phyloP scores from a whole-genome alignment of 53 echinoderm and acorn worm species.

The Hippasteria phrygiana region DNA sequence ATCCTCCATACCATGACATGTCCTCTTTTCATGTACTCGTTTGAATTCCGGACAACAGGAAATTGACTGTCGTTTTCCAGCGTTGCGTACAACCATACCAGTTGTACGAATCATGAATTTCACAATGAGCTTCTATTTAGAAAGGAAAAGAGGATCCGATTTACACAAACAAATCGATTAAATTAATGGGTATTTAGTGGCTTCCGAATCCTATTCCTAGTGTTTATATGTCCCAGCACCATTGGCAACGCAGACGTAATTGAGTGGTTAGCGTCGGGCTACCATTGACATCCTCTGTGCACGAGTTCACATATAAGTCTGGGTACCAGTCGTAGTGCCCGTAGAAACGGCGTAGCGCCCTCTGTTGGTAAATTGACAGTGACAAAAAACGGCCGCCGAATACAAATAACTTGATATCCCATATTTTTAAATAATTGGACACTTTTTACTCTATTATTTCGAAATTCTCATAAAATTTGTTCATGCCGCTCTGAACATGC shows the following conservation, averaged over 20 bases:
- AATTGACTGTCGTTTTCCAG: background rate
- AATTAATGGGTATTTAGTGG: background rate
- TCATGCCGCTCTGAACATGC: no score
- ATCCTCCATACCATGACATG: no score
- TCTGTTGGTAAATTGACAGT: background rate
- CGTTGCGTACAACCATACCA: background rate
- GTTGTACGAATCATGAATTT: background rate
- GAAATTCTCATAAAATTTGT: no score
- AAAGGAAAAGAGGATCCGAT: background rate
- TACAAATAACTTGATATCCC: no score
- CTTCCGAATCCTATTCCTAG: background rate
- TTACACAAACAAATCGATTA: slow-evolving; percentile 11
- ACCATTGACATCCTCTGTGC: background rate
- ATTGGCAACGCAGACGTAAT: slow-evolving; percentile 64
- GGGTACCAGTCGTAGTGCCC: slow-evolving; percentile 6
- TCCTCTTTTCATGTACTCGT: no score
- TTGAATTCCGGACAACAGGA: no score
- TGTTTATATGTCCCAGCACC: slow-evolving; percentile 36
- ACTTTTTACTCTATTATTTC: no score
- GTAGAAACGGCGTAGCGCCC: background rate
- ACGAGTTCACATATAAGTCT: background rate
- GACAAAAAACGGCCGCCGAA: no score
- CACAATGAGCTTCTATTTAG: background rate
- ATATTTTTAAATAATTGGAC: no score
- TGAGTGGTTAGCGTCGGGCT: slow-evolving; percentile 23